phyloP scores from a whole-genome alignment of 1,140 invertebrate species.

The Papilio polytes region DNA sequence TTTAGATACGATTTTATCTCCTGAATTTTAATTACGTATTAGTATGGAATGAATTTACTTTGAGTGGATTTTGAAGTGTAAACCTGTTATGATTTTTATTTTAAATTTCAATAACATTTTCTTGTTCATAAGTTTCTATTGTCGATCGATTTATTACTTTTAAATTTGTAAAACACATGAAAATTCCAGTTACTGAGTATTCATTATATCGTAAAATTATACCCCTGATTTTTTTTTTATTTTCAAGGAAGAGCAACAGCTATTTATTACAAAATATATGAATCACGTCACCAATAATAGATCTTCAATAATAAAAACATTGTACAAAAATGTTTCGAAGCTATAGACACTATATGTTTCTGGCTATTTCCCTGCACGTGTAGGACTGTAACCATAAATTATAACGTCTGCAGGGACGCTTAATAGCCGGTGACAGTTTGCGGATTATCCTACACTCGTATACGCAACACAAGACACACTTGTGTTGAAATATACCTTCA shows the following conservation, averaged over 20 bases:
- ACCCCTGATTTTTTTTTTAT: too few relatives aligned
- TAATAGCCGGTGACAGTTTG: conserved; percentile 35
- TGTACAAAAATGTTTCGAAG: background rate
- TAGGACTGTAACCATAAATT: conserved; percentile 4
- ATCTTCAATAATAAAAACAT: background rate
- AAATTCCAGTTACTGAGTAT: too few relatives aligned
- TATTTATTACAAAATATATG: too few relatives aligned
- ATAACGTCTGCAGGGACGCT: conserved; percentile 35
- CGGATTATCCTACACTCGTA: conserved; percentile 13
- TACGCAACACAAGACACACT: background rate
- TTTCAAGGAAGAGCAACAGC: too few relatives aligned
- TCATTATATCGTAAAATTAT: too few relatives aligned
- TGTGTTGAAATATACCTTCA: background rate
- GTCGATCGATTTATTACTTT: too few relatives aligned
- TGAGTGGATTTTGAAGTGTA: too few relatives aligned
- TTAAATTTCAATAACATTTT: too few relatives aligned
- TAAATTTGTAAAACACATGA: too few relatives aligned
- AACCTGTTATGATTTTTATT: too few relatives aligned
- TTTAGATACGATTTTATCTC: background rate
- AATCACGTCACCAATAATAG: too few relatives aligned
- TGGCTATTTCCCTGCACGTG: background rate
- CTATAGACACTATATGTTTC: background rate
- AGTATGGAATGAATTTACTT: background rate
- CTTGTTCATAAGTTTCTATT: too few relatives aligned
- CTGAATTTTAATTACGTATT: background rate